phyloP scores from a whole-genome alignment of 2,113 vertebrate species.

The Glareola pratincola region DNA sequence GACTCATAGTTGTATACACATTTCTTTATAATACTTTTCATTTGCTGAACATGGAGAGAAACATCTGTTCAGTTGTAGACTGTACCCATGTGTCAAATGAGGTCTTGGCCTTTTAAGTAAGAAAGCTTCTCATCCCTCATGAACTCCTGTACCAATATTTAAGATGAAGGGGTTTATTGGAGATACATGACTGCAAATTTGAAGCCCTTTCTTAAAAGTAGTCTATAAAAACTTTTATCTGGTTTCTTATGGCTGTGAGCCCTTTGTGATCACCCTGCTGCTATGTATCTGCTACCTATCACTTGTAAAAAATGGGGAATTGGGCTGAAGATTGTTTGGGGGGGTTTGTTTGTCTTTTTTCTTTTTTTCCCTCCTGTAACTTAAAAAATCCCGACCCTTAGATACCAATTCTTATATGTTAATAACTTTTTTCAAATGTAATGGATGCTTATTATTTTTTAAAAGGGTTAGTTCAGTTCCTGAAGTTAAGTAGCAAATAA shows the following conservation, averaged over 20 bases:
- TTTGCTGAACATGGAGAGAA: background rate
- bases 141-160: background rate
- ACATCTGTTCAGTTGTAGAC: background rate
- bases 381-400: accelerated
- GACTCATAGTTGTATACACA: background rate
- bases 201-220: background rate
- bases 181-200: background rate
- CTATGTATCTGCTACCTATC: background rate
- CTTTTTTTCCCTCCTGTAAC: background rate
- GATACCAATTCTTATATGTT: background rate
- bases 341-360: accelerated
- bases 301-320: background rate
- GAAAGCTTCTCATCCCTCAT: background rate
- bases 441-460: background rate
- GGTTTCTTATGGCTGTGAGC: background rate
- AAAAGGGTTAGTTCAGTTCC: background rate
- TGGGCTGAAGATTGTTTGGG: background rate
- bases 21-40: background rate
- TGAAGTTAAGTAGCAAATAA: background rate
- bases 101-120: background rate
- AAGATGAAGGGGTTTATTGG: background rate
- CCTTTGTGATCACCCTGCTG: background rate
- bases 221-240: background rate
- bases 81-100: background rate
- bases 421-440: background rate